Evolutionary conservation across 2,113 vertebrate genomes (phyloP).

Genomic region (Gallinago undulata): DNA sequence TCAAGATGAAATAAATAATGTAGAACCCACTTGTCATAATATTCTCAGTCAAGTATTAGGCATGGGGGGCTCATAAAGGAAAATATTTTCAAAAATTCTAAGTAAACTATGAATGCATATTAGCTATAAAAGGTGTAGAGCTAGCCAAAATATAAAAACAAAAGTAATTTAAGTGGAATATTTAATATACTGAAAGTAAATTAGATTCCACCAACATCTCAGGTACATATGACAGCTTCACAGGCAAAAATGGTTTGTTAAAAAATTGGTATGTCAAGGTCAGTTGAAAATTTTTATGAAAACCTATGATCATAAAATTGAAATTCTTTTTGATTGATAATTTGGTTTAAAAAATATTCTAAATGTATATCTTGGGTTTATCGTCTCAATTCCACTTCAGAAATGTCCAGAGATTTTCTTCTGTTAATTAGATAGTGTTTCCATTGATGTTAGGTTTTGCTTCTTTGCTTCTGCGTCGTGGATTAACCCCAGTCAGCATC

Average conservation of each 20-base stretch:
- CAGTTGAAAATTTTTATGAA: not conserved
- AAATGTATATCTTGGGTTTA: not conserved
- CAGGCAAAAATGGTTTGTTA: not conserved
- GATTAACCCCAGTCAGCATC: not conserved
- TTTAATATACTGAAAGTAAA: not conserved
- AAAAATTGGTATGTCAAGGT: not conserved
- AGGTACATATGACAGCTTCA: not conserved
- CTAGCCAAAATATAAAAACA: accelerated
- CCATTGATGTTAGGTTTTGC: not conserved
- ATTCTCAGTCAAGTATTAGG: not conserved
- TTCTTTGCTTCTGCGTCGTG: not conserved
- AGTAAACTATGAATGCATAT: not conserved
- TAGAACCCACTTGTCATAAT: not conserved
- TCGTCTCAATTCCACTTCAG: not conserved
- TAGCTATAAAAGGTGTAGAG: not conserved
- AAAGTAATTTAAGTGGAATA: not conserved
- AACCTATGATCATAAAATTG: not conserved
- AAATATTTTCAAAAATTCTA: not conserved
- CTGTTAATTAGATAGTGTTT: not conserved
- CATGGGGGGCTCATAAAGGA: not conserved
- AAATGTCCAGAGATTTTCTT: not conserved
- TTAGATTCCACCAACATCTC: not conserved
- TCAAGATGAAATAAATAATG: not conserved
- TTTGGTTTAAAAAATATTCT: not conserved
- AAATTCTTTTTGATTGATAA: not conserved